These are phyloP conservation scores for Festucalex cinctus DNA, from an alignment of 2,113 vertebrate species.

Conservation along the genomic window DNA sequence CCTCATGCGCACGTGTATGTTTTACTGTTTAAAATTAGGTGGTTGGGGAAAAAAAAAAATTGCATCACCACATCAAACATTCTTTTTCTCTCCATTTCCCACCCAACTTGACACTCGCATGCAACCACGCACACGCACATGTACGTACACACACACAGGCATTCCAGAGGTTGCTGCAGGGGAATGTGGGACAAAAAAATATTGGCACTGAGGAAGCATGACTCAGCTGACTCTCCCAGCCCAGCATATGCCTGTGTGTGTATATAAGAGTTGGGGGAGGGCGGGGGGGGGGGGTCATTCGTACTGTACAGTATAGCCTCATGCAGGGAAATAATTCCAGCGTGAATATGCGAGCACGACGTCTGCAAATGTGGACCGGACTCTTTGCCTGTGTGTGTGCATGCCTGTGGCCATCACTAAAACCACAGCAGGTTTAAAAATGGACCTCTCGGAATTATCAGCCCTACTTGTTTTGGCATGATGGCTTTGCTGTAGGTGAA, in stretches of 20 bases:
- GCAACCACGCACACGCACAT: conserved; percentile 40
- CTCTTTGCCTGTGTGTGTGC: conserved; percentile 23
- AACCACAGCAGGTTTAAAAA: conserved; percentile 70
- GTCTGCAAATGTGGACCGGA: conserved; percentile 13
- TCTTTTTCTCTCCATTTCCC: conserved; percentile 21
- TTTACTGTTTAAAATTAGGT: background rate
- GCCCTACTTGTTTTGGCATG: conserved; percentile 78
- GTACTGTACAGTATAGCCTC: conserved; percentile 4
- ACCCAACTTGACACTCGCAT: conserved; percentile 37
- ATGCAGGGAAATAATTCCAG: conserved; percentile 7
- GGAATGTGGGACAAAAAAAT: conserved; percentile 66
- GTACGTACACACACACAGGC: conserved; percentile 32
- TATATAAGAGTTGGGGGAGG: background rate
- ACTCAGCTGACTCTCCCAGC: conserved; percentile 66
- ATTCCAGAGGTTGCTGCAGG: conserved; percentile 69
- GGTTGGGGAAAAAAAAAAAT: background rate
- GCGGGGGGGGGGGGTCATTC: background rate
- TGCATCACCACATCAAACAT: conserved; percentile 3
- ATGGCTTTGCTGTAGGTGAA: conserved; percentile 70
- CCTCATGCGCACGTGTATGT: background rate
- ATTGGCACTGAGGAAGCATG: conserved; percentile 65
- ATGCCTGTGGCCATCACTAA: conserved; percentile 53
- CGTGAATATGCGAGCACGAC: conserved; percentile 1
- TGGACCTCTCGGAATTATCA: conserved; percentile 75
- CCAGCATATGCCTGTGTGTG: conserved; percentile 27